Evolutionary conservation across 2,113 vertebrate species (phyloP).

Genomic region (Pygathrix nemaeus): DNA sequence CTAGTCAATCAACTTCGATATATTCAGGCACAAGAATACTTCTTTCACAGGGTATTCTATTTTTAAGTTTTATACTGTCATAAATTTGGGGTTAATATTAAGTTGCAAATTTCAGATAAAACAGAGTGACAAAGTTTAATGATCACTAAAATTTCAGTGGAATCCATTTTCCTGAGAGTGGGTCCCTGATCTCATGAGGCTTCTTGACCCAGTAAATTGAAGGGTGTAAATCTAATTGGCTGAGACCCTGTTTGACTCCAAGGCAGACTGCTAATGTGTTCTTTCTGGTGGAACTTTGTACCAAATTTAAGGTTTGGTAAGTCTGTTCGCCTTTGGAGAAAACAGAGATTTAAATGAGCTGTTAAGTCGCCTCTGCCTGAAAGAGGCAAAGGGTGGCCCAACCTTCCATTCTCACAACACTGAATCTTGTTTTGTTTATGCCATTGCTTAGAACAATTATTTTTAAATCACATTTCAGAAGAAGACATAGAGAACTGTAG

Average conservation of each 20-base stretch:
- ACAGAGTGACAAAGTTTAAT: constrained; percentile 78
- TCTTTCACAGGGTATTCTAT: constrained; percentile 58
- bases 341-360: constrained; percentile 52
- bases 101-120: constrained; percentile 77
- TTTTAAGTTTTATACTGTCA: constrained; percentile 73
- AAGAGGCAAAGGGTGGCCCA: not conserved
- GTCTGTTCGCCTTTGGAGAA: constrained; percentile 45
- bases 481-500: not conserved
- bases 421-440: not conserved
- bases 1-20: constrained; percentile 48
- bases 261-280: not conserved
- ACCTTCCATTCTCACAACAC: not conserved
- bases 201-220: constrained; percentile 58
- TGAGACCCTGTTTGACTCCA: constrained; percentile 45
- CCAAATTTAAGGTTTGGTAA: constrained; percentile 40
- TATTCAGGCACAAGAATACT: constrained; percentile 39
- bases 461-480: not conserved
- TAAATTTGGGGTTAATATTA: constrained; percentile 80
- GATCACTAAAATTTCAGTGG: constrained; percentile 68
- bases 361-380: constrained; percentile 24
- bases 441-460: not conserved
- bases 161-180: constrained; percentile 65
- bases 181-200: constrained; percentile 51
- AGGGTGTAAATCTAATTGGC: constrained; percentile 63
- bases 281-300: constrained; percentile 18